Evolutionary conservation across 2,113 vertebrate genomes (phyloP), one percentile per base, ranked within the genome.

Genomic region (Gymnarchus niloticus): DNA sequence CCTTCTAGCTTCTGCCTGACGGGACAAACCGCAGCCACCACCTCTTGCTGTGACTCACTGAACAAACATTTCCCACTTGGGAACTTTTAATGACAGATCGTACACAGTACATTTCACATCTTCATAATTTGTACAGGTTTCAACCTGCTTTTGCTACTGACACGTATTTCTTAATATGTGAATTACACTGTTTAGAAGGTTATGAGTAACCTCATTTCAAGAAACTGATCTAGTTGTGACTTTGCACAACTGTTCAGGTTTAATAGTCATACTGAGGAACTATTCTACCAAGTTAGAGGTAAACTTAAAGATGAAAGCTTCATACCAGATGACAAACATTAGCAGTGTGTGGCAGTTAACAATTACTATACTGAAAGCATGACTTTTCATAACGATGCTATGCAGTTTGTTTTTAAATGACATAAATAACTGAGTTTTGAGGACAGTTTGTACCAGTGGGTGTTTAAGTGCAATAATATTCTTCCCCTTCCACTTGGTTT

Each of bases 401-500:
- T n/a, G 17, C 80, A 19, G 12, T 82, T 37, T 21, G 10, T 81
- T 49, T 49, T 80, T 19, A n/a, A n/a, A 23, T n/a, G 12, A 51
- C 23, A 6, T 3, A 81, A 3, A 52, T 56, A 28, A 82, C 5
- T 59, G 48, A 48, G 28, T 14, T 65, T 28, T 37, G 28, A 69
- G 86, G 3, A 41, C 83, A 37, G 37, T 7, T 69, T 92, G 89
- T 92, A 99, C 97, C 96, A 99, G 88, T 8, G 98, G 97, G 88
- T 99, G 97, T 89, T 97, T 96, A 85, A 99, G 94, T 17, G 94
- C 95, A 87, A 99, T 97, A 83, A 96, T 88, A 56, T 91, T 96
- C 92, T 97, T 98, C 65, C 95, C 96, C 86, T 95, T 97, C 98
- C 97, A 99, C 73, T 98, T 99, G 89, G 94, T 96, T 89, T 98